Percentiles rank a stretch among this genome's conserved stretches.
These are phyloP conservation scores for Philereme vetulata DNA, from an alignment of 2,888 invertebrate genomes.

Conservation along the genomic window DNA sequence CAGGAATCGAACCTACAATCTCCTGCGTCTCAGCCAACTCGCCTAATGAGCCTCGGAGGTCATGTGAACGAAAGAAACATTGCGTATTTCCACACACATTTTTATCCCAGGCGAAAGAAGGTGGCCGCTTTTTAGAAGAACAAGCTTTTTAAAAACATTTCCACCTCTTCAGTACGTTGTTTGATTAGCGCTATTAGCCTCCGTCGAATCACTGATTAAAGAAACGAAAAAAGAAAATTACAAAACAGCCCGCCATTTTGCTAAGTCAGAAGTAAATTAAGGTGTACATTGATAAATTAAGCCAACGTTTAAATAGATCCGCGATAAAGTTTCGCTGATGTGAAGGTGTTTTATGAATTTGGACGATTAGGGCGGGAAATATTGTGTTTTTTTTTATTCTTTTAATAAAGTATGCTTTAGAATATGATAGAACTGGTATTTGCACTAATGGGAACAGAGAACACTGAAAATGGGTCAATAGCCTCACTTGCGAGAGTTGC, in stretches of 20 bases:
- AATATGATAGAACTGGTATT: too few relatives aligned
- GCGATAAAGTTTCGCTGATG: conserved; percentile 29
- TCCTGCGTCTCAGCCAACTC: too few relatives aligned
- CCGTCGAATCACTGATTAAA: conserved; percentile 27
- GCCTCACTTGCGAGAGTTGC: too few relatives aligned
- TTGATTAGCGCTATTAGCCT: conserved; percentile 29
- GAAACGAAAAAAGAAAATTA: conserved; percentile 34
- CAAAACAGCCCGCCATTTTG: conserved; percentile 41
- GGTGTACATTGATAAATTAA: conserved; percentile 51
- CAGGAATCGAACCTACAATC: too few relatives aligned
- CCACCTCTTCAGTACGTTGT: conserved; percentile 13
- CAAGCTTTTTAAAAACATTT: background rate
- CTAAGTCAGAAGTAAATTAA: conserved; percentile 50
- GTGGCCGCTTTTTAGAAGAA: too few relatives aligned
- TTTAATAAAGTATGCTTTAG: too few relatives aligned
- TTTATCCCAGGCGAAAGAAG: too few relatives aligned
- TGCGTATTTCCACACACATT: too few relatives aligned
- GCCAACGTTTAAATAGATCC: conserved; percentile 34
- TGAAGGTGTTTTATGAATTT: conserved; percentile 32
- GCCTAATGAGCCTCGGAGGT: too few relatives aligned
- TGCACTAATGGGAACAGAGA: too few relatives aligned
- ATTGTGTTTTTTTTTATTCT: background rate
- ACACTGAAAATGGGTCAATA: too few relatives aligned
- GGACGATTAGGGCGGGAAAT: conserved; percentile 22
- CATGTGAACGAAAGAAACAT: too few relatives aligned